These are phyloP conservation scores for Oncorhynchus clarkii DNA, from an alignment of 2,113 vertebrate genomes.

Conservation along the genomic window DNA sequence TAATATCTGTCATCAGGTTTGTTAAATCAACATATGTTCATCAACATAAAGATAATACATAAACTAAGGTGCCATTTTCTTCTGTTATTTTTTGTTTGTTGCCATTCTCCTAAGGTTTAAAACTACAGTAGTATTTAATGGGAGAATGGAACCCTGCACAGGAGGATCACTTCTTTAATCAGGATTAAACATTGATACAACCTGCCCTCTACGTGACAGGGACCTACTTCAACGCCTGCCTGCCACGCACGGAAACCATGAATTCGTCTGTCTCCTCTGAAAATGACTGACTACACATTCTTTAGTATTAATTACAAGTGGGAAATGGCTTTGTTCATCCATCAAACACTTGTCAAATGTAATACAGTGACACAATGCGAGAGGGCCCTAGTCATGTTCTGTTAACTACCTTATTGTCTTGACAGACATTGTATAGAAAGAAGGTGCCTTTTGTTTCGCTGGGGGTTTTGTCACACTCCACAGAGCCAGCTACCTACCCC, in stretches of 20 bases:
- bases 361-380: conserved; percentile 62
- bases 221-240: neutral
- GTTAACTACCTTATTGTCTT: conserved; percentile 59
- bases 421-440: conserved; percentile 62
- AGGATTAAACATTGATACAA: too few relatives aligned
- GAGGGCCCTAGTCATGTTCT: conserved; percentile 52
- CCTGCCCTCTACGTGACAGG: neutral
- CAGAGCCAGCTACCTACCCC: conserved; percentile 31
- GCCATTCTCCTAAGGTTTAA: neutral
- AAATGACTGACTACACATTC: conserved; percentile 56
- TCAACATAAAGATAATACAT: too few relatives aligned
- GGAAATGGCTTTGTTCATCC: conserved; percentile 73
- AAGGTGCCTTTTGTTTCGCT: conserved; percentile 57
- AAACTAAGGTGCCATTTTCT: too few relatives aligned
- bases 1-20: too few relatives aligned
- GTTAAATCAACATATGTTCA: too few relatives aligned
- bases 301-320: conserved; percentile 79
- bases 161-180: too few relatives aligned
- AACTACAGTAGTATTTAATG: neutral
- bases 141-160: too few relatives aligned
- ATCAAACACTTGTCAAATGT: conserved; percentile 77
- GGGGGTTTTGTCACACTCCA: conserved; percentile 8
- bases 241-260: conserved; percentile 49
- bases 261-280: conserved; percentile 36
- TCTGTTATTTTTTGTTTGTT: too few relatives aligned